Base-by-base conservation (phyloP, 1,140 invertebrate genomes). In the Ceratitis capitata region DNA sequence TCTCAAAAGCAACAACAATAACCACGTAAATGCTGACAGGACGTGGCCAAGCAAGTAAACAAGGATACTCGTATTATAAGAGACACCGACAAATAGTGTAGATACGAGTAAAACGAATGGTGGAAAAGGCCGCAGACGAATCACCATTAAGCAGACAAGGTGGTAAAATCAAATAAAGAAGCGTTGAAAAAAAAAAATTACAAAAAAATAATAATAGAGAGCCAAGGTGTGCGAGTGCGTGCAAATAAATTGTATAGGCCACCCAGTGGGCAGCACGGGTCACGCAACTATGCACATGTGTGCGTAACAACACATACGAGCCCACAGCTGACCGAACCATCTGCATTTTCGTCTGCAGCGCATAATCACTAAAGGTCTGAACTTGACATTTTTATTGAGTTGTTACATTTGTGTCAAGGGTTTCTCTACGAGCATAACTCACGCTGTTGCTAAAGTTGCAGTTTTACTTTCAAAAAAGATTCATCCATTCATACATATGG, bases 181-280 rank as follows among this genome's bases (percentile, higher is more conserved):
- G 69, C 39, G 69, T 35, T 78, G 69, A 78, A 78, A 78, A 78
- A 78, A 47, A 19, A 78, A 78, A 47, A 19, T 78, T 78, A 45
- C 19, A 78, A 39, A 42, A 64, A 64, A 64, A 64, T 32, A 35
- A 35, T 2, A 3, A 39, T 42, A 3, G 16, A 78, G 53, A 83
- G 53, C n/a, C n/a, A 56, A 83, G n/a, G 19, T 53, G n/a, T 19
- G 29, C 10, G 26, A 51, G 53, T 53, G 45, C 47, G 45, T 83
- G 82, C 47, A 83, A 83, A 83, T 83, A 83, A 51, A 51, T 58
- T 83, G 32, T 53, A 19, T 58, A 26, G 82, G 82, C 82, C 82
- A 83, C 82, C 82, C 82, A 49, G 82, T 19, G 47, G 82, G 82
- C 82, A 83, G 82, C 82, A 83, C 82, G 49, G 82, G 49, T 53